phyloP scores from a whole-genome alignment of 2,113 vertebrate species.

The Sinosuthora webbiana region DNA sequence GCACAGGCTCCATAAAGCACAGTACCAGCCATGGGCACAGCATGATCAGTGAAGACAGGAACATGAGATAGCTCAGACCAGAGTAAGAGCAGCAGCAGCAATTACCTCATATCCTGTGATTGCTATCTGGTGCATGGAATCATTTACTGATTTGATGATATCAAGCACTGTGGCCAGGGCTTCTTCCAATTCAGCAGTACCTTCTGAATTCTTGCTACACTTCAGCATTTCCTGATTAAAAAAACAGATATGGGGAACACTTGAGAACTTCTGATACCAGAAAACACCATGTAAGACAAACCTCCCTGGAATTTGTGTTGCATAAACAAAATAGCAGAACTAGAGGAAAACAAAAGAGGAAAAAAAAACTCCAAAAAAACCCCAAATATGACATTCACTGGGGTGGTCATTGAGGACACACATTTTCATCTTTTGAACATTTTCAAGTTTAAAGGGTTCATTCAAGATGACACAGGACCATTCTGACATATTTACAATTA shows the following conservation, averaged over 20 bases:
- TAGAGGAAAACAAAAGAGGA: not conserved
- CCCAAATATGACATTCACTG: not conserved
- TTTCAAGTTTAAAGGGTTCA: not conserved
- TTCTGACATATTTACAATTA: not conserved
- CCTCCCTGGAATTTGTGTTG: not conserved
- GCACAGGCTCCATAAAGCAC: not conserved
- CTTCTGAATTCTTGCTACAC: slow-evolving; percentile 86
- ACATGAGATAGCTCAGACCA: not conserved
- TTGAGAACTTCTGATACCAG: not conserved
- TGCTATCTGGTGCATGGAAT: slow-evolving; percentile 93
- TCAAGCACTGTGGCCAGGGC: slow-evolving; percentile 85
- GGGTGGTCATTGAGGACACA: not conserved
- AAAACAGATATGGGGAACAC: not conserved
- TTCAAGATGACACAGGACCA: not conserved
- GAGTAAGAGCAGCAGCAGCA: not conserved
- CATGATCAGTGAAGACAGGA: not conserved
- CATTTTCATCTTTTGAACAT: not conserved
- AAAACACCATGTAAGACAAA: not conserved
- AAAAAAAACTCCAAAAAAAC: accelerated
- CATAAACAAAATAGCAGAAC: not conserved
- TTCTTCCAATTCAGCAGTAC: slow-evolving; percentile 85
- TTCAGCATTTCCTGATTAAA: slow-evolving; percentile 87
- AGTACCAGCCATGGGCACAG: not conserved
- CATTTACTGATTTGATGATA: slow-evolving; percentile 91
- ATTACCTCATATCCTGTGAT: slow-evolving; percentile 89